Evolutionary conservation across 2,888 invertebrate genomes (phyloP).

Genomic region (Chelonus formosanus): DNA sequence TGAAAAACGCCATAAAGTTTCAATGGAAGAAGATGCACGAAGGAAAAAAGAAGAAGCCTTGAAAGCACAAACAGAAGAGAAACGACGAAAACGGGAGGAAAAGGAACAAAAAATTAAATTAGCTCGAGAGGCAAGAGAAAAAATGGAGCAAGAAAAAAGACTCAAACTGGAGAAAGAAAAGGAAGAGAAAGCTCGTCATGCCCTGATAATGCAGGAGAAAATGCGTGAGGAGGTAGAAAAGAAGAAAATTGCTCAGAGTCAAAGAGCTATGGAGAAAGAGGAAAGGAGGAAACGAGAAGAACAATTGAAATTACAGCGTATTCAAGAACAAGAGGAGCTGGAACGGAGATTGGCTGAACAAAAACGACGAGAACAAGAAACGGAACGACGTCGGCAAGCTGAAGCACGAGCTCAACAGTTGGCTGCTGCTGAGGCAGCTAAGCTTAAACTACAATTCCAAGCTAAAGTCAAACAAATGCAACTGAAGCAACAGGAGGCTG

Average conservation of each 20-base stretch:
- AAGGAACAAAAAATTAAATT: slow-evolving; percentile 70
- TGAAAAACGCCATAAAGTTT: slow-evolving; percentile 58
- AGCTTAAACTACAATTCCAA: slow-evolving; percentile 47
- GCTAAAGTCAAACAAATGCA: slow-evolving; percentile 35
- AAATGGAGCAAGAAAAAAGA: slow-evolving; percentile 65
- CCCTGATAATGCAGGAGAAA: slow-evolving; percentile 61
- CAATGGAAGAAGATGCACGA: slow-evolving; percentile 67
- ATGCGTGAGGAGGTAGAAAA: slow-evolving; percentile 68
- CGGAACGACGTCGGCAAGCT: slow-evolving; percentile 55
- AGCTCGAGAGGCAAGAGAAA: slow-evolving; percentile 66
- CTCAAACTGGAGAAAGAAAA: slow-evolving; percentile 64
- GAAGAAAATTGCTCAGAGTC: slow-evolving; percentile 53
- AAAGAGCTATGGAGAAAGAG: slow-evolving; percentile 59
- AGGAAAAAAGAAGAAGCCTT: slow-evolving; percentile 71
- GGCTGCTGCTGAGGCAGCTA: slow-evolving; percentile 47
- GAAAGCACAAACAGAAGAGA: slow-evolving; percentile 70
- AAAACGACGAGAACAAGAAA: slow-evolving; percentile 60
- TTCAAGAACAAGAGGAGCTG: slow-evolving; percentile 60
- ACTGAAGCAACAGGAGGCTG: slow-evolving; percentile 28
- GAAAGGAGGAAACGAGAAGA: slow-evolving; percentile 57
- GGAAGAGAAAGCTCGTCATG: slow-evolving; percentile 59
- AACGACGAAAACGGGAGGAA: slow-evolving; percentile 69
- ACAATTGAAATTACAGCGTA: slow-evolving; percentile 48
- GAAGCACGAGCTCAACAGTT: slow-evolving; percentile 59
- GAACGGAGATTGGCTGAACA: slow-evolving; percentile 59